Base-by-base conservation (phyloP, 2,888 invertebrate species). In the Apotomis capreana region DNA sequence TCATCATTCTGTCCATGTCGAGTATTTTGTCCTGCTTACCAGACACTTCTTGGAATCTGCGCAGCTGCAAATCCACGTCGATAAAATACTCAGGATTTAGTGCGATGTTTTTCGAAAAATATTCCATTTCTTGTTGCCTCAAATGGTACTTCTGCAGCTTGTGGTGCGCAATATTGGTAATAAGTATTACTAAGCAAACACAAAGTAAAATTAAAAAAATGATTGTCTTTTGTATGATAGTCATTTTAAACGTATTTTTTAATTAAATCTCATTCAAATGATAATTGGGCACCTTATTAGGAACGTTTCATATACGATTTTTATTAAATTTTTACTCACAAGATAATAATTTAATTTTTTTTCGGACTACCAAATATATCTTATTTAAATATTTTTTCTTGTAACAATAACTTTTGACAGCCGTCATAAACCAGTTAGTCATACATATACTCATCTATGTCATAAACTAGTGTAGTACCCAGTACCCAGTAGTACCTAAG, bases 1-100 rank as follows among this genome's bases (percentile, higher is more conserved):
- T 78, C 4, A 87, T 77, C 36, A 65, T 61, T 12, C 76, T 69
- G 71, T 82, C 84, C n/a, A 81, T 61, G 36, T 65, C 65, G 3
- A 57, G 4, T 46, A 65, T 65, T 46, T 44, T 65, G 4, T 55
- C 65, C n/a, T 57, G 55, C 12, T 36, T 57, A n/a, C 55, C 46
- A 46, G 44, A 26, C 0, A 46, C 36, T n/a, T 65, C 36, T 46
- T 55, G 6, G 26, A 57, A 55, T 46, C 54, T 65, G 8, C 26
- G 65, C 10, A 65, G 36, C 57, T 65, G 26, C 46, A 55, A 54
- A n/a, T 55, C 65, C n/a, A 65, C 46, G 8, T 57, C 65, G 2
- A 26, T 26, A 26, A 26, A 2, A 26, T 26, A 26, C 40, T 64
- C 54, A 46, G 65, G 46, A 55, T 65, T 36, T 0, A 46, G 44